Conservation (phyloP, 2,888 invertebrate genomes). For the Acanthosepion lycidas region DNA sequence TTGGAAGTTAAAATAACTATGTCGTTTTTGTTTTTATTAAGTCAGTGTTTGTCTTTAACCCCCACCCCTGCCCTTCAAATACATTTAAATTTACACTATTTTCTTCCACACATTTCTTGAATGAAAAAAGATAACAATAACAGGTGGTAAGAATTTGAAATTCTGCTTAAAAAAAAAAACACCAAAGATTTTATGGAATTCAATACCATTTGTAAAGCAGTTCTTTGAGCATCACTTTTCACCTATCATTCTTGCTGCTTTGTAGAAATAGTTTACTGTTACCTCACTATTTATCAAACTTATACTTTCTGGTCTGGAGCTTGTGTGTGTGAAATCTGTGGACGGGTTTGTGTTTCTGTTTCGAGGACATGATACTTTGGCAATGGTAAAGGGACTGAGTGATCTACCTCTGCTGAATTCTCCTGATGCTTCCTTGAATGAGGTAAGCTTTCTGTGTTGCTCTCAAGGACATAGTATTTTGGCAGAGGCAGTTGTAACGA, state of each 20-base stretch:
- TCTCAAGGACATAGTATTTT: neutral
- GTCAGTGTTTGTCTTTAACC: neutral
- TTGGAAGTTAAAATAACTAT: neutral
- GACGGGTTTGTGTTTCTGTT: conserved; percentile 8
- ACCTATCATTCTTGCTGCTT: neutral
- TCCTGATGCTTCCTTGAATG: neutral
- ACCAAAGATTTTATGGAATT: neutral
- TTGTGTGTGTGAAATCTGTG: conserved; percentile 6
- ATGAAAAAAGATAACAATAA: neutral
- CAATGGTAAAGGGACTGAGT: neutral
- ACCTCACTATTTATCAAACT: neutral
- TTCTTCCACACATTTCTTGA: neutral
- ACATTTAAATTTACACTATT: neutral
- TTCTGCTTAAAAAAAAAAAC: neutral
- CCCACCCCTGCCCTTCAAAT: neutral
- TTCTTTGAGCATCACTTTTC: neutral
- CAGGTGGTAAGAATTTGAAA: neutral
- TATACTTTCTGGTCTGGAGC: neutral
- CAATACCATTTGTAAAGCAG: neutral
- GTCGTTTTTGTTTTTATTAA: neutral
- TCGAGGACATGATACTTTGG: neutral
- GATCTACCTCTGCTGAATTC: neutral
- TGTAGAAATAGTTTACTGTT: neutral
- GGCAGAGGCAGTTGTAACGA: conserved; percentile 4
- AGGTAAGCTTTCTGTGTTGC: neutral